Base-by-base conservation (phyloP, 2,888 invertebrate genomes). In the Hirtodrosophila trivittata region DNA sequence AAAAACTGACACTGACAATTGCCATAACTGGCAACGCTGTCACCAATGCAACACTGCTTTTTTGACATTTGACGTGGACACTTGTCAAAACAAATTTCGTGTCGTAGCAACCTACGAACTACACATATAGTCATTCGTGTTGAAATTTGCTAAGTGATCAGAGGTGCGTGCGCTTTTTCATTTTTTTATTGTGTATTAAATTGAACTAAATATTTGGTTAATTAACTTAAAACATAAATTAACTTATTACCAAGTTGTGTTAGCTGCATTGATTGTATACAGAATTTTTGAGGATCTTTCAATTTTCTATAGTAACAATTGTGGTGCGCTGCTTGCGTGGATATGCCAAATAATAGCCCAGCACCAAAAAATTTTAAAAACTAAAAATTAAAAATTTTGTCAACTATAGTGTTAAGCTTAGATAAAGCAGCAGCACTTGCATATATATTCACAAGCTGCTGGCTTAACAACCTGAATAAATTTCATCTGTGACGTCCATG, bases 51-150 rank as follows among this genome's bases (percentile, higher is more conserved):
- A 30, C 77, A 3, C 75, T 77, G 56, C 0, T 8, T 8, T n/a
- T 43, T 49, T 83, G 78, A 80, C 86, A 65, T 18, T 81, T 46
- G 78, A 83, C 82, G 87, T 87, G 83, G 86, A 77, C 65, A 57
- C 28, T 57, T 56, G 72, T 66, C 62, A 71, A 67, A 66, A 60
- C 51, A 46, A 35, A 39, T 66, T 21, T 77, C 75, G 82, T 67
- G 65, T 58, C 26, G 60, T 42, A 65, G 60, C 59, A 62, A 35
- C 18, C 54, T 37, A 60, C 57, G 64, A 70, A 57, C 35, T 28
- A 8, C 1, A 49, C 32, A 41, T 50, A 13, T 21, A 7, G 12
- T 82, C 78, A 89, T 75, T 88, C 77, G 76, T 75, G 69, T 77
- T 43, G 54, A 78, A 71, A 66, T 75, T 81, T 75, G 68, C 77